phyloP scores from a whole-genome alignment of 2,888 invertebrate species.

The Amphipyra berbera region DNA sequence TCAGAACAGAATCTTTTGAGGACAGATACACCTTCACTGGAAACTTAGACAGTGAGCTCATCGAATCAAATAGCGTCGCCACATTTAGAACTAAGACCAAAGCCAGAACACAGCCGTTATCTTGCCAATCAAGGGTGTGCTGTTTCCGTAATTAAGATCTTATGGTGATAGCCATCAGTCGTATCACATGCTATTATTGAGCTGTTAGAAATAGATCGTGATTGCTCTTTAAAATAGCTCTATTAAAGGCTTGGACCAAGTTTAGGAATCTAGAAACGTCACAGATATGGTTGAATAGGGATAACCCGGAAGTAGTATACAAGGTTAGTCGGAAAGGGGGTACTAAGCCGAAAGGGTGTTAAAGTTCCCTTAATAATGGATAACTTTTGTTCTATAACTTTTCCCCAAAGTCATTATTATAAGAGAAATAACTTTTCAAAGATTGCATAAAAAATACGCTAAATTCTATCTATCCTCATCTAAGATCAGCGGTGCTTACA shows the following conservation, averaged over 20 bases:
- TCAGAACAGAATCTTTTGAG: too few relatives aligned
- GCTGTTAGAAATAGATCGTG: conserved; percentile 28
- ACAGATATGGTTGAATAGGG: neutral
- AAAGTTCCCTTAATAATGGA: too few relatives aligned
- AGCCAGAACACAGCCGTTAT: conserved; percentile 54
- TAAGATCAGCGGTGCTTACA: too few relatives aligned
- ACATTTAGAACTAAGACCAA: conserved; percentile 40
- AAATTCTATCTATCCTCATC: too few relatives aligned
- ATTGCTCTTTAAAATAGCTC: conserved; percentile 11
- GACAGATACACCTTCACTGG: conserved; percentile 4
- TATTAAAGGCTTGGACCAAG: conserved; percentile 35
- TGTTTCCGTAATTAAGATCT: conserved; percentile 47
- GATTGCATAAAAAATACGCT: too few relatives aligned
- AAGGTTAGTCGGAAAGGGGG: too few relatives aligned
- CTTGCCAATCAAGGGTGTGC: conserved; percentile 55
- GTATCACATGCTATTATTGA: conserved; percentile 28
- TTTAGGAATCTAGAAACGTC: conserved; percentile 23
- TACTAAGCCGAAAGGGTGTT: too few relatives aligned
- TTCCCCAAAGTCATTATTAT: too few relatives aligned
- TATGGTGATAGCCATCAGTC: conserved; percentile 17
- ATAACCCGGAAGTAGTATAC: too few relatives aligned
- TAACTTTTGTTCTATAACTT: too few relatives aligned
- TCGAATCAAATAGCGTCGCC: conserved; percentile 12
- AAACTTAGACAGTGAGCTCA: conserved; percentile 31
- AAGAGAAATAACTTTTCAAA: too few relatives aligned